A percentile compares a stretch with the other conserved stretches of the same genome.
Conservation (phyloP, 2,113 vertebrate genomes). For the Mustela nigripes region DNA sequence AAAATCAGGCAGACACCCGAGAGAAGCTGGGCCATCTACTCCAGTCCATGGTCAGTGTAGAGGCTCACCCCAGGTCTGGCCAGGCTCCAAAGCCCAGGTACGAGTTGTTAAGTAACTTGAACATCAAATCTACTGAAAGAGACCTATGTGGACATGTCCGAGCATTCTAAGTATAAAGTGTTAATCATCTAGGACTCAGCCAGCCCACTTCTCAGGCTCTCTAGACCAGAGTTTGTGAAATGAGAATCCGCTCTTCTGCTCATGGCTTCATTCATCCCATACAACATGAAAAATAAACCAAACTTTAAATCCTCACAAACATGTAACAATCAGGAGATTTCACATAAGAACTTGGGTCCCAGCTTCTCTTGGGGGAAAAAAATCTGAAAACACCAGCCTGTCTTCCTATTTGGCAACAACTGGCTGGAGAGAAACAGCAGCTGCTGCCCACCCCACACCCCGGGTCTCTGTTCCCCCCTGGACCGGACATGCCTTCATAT, state of each 20-base stretch:
- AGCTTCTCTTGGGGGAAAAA: background rate
- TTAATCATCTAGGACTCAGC: background rate
- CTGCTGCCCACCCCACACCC: background rate
- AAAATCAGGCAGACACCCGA: background rate
- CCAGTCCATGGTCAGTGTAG: background rate
- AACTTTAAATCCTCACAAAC: slow-evolving; percentile 30
- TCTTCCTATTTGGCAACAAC: background rate
- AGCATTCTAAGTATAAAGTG: background rate
- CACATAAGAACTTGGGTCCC: background rate
- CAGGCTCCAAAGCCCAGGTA: background rate
- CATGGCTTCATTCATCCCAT: background rate
- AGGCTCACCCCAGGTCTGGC: background rate
- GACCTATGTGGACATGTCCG: background rate
- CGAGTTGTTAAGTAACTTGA: background rate
- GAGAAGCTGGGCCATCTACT: background rate
- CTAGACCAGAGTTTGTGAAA: background rate
- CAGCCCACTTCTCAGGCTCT: background rate
- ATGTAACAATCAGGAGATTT: background rate
- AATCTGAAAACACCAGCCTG: background rate
- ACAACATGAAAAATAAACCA: slow-evolving; percentile 4
- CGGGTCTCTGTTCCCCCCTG: background rate
- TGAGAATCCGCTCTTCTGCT: background rate
- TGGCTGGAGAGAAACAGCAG: background rate
- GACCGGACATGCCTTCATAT: background rate
- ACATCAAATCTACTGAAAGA: background rate